Percentiles rank a stretch among this genome's conserved stretches.
Evolutionary conservation across 2,888 invertebrate genomes (phyloP).

Genomic region (Willowsia nigromaculata): DNA sequence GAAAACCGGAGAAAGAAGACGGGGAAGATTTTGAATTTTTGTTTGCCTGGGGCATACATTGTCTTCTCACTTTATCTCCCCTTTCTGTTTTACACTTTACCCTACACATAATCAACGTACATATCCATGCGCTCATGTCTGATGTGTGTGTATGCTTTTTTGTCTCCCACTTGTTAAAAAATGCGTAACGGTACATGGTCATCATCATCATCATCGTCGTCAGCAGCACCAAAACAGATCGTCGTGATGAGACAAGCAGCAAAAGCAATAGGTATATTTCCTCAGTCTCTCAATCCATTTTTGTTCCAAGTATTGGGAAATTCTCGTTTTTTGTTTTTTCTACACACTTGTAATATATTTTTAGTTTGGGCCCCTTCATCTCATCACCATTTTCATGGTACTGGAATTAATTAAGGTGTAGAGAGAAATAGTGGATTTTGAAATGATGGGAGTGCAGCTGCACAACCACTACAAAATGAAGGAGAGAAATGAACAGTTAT

Average conservation of each 20-base stretch:
- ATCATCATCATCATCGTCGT: conserved; percentile 27
- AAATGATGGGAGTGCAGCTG: conserved; percentile 29
- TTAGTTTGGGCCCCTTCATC: background rate
- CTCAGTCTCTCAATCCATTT: background rate
- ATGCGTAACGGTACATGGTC: conserved; percentile 47
- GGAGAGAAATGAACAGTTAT: conserved; percentile 11
- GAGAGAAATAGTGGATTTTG: background rate
- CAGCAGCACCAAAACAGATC: background rate
- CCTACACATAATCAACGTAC: background rate
- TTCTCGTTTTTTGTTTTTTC: background rate
- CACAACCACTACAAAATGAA: background rate
- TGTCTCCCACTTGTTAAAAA: conserved; percentile 46
- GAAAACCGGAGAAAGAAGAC: background rate
- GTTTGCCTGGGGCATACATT: conserved; percentile 32
- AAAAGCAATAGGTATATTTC: background rate
- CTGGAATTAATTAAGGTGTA: conserved; percentile 35
- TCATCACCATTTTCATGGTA: conserved; percentile 5
- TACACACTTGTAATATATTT: conserved; percentile 7
- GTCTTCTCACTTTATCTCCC: conserved; percentile 27
- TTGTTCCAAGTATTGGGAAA: conserved; percentile 13
- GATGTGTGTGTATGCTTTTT: background rate
- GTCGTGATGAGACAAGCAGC: background rate
- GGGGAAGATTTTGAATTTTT: background rate
- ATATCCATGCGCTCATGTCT: background rate
- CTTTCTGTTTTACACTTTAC: conserved; percentile 19